Conservation (phyloP, 1,140 invertebrate species). For the Bombus impatiens region DNA sequence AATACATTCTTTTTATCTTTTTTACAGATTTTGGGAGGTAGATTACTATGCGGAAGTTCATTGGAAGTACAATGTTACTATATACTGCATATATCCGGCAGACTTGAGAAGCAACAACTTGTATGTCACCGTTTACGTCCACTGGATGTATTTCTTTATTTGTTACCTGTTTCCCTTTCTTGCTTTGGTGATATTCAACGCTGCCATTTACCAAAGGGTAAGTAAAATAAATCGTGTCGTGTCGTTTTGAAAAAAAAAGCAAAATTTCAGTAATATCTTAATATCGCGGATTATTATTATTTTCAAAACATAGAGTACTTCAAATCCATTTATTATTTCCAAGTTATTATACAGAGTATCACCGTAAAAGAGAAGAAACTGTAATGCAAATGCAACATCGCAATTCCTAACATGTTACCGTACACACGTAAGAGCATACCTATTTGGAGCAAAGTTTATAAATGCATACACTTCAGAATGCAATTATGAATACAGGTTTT, state of each 20-base stretch:
- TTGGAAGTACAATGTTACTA: constrained; percentile 83
- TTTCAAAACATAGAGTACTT: background rate
- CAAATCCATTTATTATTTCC: background rate
- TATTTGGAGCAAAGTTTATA: background rate
- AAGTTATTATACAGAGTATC: background rate
- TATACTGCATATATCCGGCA: constrained; percentile 89
- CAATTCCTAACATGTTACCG: background rate
- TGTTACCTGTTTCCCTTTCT: constrained; percentile 96
- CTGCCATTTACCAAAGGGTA: constrained; percentile 92
- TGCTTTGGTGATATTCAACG: constrained; percentile 92
- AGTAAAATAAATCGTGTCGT: constrained; percentile 62
- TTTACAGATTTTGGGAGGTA: constrained; percentile 87
- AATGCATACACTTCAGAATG: background rate
- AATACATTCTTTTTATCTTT: background rate
- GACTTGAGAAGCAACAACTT: constrained; percentile 86
- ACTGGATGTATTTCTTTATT: constrained; percentile 95
- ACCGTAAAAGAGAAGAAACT: background rate
- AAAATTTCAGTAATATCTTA: background rate
- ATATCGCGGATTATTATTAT: too few species aligned
- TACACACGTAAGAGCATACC: background rate
- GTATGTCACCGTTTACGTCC: constrained; percentile 94
- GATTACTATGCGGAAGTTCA: constrained; percentile 79
- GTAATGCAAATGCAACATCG: background rate
- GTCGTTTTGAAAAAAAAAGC: background rate
- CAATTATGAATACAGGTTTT: background rate